Percentiles rank a stretch among this genome's conserved stretches.
Evolutionary conservation across 1,140 invertebrate genomes (phyloP).

Genomic region (Drosophila navojoa): DNA sequence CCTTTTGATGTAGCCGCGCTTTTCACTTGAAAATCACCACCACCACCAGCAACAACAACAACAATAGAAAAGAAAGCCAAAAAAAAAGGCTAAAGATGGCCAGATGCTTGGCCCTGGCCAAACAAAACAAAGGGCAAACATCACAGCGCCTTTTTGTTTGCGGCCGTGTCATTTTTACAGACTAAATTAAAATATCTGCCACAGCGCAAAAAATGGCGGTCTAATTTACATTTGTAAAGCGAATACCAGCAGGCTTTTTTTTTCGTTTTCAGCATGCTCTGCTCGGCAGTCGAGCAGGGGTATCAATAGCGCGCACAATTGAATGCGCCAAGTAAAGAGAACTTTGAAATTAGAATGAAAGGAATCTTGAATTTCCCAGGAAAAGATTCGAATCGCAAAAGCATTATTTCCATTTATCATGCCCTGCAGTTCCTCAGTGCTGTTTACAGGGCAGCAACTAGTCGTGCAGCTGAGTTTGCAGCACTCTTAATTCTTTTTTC

Average conservation of each 20-base stretch:
- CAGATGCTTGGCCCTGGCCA: conserved; percentile 37
- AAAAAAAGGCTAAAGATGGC: conserved; percentile 42
- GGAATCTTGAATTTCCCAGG: no score
- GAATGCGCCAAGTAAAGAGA: no score
- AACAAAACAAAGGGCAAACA: conserved; percentile 72
- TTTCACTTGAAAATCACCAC: conserved; percentile 75
- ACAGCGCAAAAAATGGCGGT: conserved; percentile 69
- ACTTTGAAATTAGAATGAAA: neutral
- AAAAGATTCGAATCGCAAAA: no score
- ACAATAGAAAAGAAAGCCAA: conserved; percentile 39
- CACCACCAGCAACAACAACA: conserved; percentile 1
- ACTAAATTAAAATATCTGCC: conserved; percentile 79
- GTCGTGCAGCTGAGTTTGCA: neutral
- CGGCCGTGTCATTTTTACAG: conserved; percentile 80
- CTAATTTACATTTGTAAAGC: conserved; percentile 81
- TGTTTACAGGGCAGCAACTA: neutral
- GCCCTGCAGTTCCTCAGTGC: neutral
- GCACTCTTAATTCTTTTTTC: conserved; percentile 3
- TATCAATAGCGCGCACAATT: neutral
- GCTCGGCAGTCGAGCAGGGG: neutral
- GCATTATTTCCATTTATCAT: neutral
- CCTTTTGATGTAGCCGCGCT: conserved; percentile 77
- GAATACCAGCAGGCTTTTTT: conserved; percentile 77
- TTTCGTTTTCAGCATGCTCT: conserved; percentile 6
- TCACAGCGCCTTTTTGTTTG: conserved; percentile 56